Evolutionary conservation across 2,888 invertebrate genomes (phyloP).

Genomic region (Stenchaetothrips biformis): DNA sequence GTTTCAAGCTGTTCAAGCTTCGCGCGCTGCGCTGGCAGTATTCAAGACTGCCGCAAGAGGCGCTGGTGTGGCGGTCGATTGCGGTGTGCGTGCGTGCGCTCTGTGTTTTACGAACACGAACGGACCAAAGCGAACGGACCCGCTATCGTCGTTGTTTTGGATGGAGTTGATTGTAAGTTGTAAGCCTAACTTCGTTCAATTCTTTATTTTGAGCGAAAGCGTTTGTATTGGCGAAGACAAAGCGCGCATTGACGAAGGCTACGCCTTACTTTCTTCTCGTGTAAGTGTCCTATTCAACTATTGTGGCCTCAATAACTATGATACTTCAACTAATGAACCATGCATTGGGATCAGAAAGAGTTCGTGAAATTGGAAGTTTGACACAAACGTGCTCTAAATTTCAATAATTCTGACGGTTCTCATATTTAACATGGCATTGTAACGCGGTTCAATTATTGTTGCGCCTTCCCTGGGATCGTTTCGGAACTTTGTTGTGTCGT

Average conservation of each 20-base stretch:
- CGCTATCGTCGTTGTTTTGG: slow-evolving; percentile 5
- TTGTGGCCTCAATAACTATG: no score
- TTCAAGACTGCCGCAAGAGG: neutral
- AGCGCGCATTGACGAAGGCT: no score
- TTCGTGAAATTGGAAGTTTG: no score
- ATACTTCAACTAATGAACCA: no score
- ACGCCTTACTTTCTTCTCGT: no score
- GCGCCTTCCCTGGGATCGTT: no score
- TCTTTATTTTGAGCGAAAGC: neutral
- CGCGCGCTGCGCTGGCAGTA: neutral
- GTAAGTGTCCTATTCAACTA: no score
- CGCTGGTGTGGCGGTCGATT: neutral
- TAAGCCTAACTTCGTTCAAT: neutral
- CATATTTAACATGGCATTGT: no score
- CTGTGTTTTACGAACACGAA: neutral
- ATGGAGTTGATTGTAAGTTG: neutral
- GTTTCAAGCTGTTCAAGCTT: neutral
- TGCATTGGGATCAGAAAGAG: no score
- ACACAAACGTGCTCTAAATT: no score
- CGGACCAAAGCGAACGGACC: neutral
- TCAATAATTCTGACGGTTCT: no score
- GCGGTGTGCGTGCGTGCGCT: neutral
- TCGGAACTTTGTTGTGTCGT: neutral
- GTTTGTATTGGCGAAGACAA: neutral
- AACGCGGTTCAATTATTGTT: no score